These are phyloP conservation scores for Clarias fuscus DNA, from an alignment of 2,797 vertebrate genomes.

Conservation along the genomic window DNA sequence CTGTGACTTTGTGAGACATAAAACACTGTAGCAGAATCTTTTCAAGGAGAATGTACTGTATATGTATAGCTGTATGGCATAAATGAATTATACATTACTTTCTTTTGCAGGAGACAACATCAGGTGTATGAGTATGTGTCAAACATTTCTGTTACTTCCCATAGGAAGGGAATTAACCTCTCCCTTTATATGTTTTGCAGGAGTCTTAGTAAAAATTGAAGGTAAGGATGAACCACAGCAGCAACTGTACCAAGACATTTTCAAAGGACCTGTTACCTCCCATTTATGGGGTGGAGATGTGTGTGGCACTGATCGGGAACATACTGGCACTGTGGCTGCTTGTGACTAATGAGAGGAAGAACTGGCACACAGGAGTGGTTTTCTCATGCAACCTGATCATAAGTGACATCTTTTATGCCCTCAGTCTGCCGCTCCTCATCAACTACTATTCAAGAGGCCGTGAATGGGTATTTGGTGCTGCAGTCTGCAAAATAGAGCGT, in stretches of 20 bases:
- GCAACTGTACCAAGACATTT: constrained; percentile 47
- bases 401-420: constrained; percentile 79
- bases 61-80: not conserved
- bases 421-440: constrained; percentile 74
- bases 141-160: no score
- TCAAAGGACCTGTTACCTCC: constrained; percentile 71
- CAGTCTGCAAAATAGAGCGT: constrained; percentile 74
- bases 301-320: constrained; percentile 73
- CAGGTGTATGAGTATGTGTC: no score
- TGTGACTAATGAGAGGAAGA: constrained; percentile 54
- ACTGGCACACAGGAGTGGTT: constrained; percentile 78
- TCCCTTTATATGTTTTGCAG: constrained; percentile 14
- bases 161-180: no score
- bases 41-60: no score
- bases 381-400: constrained; percentile 80
- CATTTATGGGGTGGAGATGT: constrained; percentile 69
- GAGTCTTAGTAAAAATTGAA: not conserved
- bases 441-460: constrained; percentile 70
- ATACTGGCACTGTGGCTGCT: constrained; percentile 75
- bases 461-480: constrained; percentile 70
- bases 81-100: not conserved
- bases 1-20: not conserved
- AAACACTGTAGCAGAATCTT: no score
- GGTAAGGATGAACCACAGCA: constrained; percentile 24
- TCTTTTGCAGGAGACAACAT: constrained; percentile 14